phyloP scores from a whole-genome alignment of 1,140 invertebrate species.

The Euschistus heros region DNA sequence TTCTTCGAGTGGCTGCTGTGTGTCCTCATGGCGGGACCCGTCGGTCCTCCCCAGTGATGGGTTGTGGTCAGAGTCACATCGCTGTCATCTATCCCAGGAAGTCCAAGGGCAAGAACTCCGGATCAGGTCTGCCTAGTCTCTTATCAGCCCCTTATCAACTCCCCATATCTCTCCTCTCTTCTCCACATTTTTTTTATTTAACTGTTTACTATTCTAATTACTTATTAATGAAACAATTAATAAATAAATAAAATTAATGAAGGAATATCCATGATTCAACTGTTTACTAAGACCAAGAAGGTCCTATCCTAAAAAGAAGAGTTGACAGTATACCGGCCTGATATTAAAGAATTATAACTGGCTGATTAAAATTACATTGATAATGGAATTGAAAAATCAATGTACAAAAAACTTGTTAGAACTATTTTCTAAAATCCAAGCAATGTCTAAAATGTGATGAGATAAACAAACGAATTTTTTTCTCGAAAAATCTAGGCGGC shows the following conservation, averaged over 20 bases:
- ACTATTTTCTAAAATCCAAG: too few species aligned
- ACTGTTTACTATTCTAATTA: background rate
- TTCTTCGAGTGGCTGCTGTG: background rate
- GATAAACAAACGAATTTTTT: too few species aligned
- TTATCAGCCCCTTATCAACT: background rate
- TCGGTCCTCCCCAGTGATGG: slow-evolving; percentile 23
- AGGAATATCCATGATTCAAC: too few species aligned
- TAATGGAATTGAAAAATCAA: too few species aligned
- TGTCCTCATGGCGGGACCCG: background rate
- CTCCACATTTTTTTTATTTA: background rate
- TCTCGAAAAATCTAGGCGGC: too few species aligned
- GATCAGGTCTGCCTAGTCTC: slow-evolving; percentile 7
- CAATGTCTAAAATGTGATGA: too few species aligned
- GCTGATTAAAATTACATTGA: too few species aligned
- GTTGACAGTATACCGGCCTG: too few species aligned
- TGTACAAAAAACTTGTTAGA: too few species aligned
- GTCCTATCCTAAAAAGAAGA: too few species aligned
- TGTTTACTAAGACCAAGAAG: too few species aligned
- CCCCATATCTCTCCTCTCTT: background rate
- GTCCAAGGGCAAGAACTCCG: slow-evolving; percentile 26
- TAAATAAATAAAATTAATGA: background rate
- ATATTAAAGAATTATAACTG: too few species aligned
- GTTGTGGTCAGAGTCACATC: slow-evolving; percentile 32
- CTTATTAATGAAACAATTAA: background rate
- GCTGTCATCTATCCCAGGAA: slow-evolving; percentile 31